Evolutionary conservation across 1,140 invertebrate genomes (phyloP).

Genomic region (honey bee (Apis mellifera)): Amel_HAv3.1 CM009942.2:889001-889500

Average conservation of each 20-base stretch:
- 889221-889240: slow-evolving; percentile 63
- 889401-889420: slow-evolving; percentile 69
- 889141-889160: background rate
- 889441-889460: background rate
- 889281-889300: slow-evolving; percentile 44
- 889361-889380: background rate
- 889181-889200: slow-evolving; percentile 55
- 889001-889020: too few species aligned
- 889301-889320: slow-evolving; percentile 50
- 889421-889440: slow-evolving; percentile 66
- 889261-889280: slow-evolving; percentile 58
- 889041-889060: background rate
- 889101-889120: background rate
- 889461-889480: too few species aligned
- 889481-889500: background rate
- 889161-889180: background rate
- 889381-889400: background rate
- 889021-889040: too few species aligned
- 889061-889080: background rate
- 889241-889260: slow-evolving; percentile 73
- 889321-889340: background rate
- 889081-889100: background rate
- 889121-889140: background rate
- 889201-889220: slow-evolving; percentile 55
- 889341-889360: slow-evolving; percentile 15